A percentile compares a stretch with the other conserved stretches of the same genome.
Conservation (phyloP, 2,888 invertebrate genomes). For the Papilio elwesi region DNA sequence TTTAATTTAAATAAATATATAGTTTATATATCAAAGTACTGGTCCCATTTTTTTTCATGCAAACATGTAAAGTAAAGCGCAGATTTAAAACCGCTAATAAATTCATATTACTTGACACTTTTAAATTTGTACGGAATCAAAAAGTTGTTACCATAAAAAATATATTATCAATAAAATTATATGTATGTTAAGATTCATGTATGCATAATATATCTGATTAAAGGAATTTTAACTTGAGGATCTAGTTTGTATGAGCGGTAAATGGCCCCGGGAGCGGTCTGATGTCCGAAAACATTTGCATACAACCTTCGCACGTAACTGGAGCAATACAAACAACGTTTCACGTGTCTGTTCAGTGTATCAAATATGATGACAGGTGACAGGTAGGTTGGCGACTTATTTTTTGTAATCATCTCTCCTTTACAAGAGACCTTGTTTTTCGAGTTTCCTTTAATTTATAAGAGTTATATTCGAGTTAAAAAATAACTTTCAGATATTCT, state of each 20-base stretch:
- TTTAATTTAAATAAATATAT: not conserved
- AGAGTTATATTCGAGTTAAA: slow-evolving; percentile 13
- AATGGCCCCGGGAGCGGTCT: slow-evolving; percentile 40
- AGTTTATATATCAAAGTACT: too few species aligned
- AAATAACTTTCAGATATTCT: not conserved
- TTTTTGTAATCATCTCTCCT: slow-evolving; percentile 33
- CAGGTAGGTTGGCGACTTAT: slow-evolving; percentile 33
- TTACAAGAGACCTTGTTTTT: slow-evolving; percentile 21
- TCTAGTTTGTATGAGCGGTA: slow-evolving; percentile 54
- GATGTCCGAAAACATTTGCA: slow-evolving; percentile 67
- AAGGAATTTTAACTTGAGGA: slow-evolving; percentile 46
- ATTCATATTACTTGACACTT: not conserved
- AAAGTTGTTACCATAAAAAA: slow-evolving; percentile 7
- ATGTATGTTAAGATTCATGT: slow-evolving; percentile 67
- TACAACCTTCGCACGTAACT: slow-evolving; percentile 65
- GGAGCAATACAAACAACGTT: slow-evolving; percentile 49
- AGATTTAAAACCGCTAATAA: not conserved
- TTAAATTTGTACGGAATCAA: not conserved
- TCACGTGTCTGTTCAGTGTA: slow-evolving; percentile 38
- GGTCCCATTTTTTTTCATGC: too few species aligned
- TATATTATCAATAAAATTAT: slow-evolving; percentile 11
- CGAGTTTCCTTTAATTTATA: slow-evolving; percentile 14
- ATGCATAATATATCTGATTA: slow-evolving; percentile 67
- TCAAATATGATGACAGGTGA: slow-evolving; percentile 43
- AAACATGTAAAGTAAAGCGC: not conserved